These are phyloP conservation scores for Orchesellides sinensis DNA, from an alignment of 2,888 invertebrate species.

Conservation along the genomic window DNA sequence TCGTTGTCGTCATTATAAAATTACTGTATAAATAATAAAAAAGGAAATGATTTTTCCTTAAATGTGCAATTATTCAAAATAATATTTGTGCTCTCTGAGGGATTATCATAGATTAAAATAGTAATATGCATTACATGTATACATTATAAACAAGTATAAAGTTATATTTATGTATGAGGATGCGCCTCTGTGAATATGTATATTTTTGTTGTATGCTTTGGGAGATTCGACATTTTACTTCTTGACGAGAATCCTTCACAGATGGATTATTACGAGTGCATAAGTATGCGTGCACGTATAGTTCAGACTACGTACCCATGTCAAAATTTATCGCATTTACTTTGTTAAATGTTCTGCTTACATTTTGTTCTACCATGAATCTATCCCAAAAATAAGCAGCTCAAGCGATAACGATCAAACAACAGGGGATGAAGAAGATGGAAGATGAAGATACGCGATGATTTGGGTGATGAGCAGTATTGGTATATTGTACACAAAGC, in stretches of 20 bases:
- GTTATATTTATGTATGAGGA: no score
- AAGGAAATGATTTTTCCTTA: slow-evolving; percentile 51
- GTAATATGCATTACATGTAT: not conserved
- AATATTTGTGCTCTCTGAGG: slow-evolving; percentile 3
- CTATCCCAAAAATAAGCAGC: slow-evolving; percentile 13
- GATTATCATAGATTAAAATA: slow-evolving; percentile 11
- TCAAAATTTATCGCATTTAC: slow-evolving; percentile 32
- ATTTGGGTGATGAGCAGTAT: slow-evolving; percentile 37
- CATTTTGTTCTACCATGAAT: not conserved
- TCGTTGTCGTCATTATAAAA: not conserved
- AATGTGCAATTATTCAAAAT: slow-evolving; percentile 11
- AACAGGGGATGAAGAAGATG: slow-evolving; percentile 35
- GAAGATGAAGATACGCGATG: slow-evolving; percentile 42
- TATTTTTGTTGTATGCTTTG: no score
- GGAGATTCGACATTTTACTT: not conserved
- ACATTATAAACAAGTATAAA: no score
- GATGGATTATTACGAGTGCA: slow-evolving; percentile 41
- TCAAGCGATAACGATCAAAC: slow-evolving; percentile 32
- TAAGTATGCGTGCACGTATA: not conserved
- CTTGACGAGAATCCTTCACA: slow-evolving; percentile 42
- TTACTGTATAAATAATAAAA: not conserved
- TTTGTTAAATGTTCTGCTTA: no score
- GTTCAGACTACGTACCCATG: not conserved
- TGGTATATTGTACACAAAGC: slow-evolving; percentile 19
- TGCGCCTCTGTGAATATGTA: no score